Percentiles rank a stretch among this genome's conserved stretches.
phyloP scores from a whole-genome alignment of 2,113 vertebrate genomes.

The Eleginops maclovinus region DNA sequence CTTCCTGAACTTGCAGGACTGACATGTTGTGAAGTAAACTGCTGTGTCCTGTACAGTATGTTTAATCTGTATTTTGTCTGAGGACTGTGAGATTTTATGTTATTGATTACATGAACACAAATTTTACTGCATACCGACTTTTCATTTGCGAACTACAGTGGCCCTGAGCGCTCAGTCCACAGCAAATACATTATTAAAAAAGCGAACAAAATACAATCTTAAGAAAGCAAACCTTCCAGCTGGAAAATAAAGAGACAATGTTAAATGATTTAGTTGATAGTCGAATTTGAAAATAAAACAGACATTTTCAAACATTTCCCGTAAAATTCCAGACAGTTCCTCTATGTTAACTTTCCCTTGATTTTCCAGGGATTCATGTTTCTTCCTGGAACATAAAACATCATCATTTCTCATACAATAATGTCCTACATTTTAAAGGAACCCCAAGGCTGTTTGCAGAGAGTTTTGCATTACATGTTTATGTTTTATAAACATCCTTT shows the following conservation, averaged over 20 bases:
- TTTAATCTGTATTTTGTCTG: not conserved
- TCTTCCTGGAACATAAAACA: not conserved
- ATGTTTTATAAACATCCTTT: slow-evolving; percentile 5
- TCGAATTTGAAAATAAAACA: too few relatives aligned
- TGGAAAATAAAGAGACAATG: not conserved
- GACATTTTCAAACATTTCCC: too few relatives aligned
- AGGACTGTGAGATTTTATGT: not conserved
- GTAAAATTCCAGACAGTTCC: not conserved
- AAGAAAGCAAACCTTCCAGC: not conserved
- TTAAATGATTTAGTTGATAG: not conserved
- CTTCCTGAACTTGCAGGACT: not conserved
- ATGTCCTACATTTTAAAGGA: not conserved
- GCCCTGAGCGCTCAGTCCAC: not conserved
- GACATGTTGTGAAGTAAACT: not conserved
- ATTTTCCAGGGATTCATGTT: not conserved
- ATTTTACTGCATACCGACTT: not conserved
- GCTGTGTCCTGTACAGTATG: not conserved
- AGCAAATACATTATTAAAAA: not conserved
- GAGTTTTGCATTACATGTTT: not conserved
- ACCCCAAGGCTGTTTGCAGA: not conserved
- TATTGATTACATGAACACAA: not conserved
- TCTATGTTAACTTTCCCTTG: not conserved
- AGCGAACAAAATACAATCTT: not conserved
- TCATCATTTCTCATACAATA: not conserved
- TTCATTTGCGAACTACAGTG: not conserved